These are phyloP conservation scores for Pachliopta kotzebuea DNA, from an alignment of 2,888 invertebrate genomes.

Conservation along the genomic window DNA sequence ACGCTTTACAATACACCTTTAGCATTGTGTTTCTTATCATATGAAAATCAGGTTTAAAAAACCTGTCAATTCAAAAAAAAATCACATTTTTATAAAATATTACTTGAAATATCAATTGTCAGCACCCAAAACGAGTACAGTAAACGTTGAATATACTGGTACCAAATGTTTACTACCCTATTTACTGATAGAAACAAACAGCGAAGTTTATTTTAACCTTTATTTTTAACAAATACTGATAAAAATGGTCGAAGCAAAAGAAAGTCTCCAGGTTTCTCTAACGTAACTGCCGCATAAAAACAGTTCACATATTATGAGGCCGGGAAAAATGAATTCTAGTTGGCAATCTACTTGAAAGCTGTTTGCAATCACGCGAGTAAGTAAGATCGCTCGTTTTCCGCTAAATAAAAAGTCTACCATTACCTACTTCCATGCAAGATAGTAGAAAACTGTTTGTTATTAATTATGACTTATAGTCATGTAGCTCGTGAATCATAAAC, in stretches of 20 bases:
- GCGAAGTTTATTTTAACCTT: conserved; percentile 3
- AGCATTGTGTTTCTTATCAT: too few relatives aligned
- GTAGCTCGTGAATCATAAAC: too few relatives aligned
- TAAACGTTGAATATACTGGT: too few relatives aligned
- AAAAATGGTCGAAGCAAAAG: conserved; percentile 9
- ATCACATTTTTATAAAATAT: too few relatives aligned
- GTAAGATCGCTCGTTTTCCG: conserved; percentile 35
- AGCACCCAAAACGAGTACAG: too few relatives aligned
- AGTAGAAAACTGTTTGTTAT: conserved; percentile 3
- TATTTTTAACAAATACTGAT: conserved; percentile 7
- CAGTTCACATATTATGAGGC: conserved; percentile 29
- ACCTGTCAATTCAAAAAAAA: too few relatives aligned
- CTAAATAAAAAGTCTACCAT: conserved; percentile 34
- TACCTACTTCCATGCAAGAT: conserved; percentile 17
- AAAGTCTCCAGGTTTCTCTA: conserved; percentile 12
- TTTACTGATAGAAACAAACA: not conserved
- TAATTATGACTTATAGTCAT: not conserved
- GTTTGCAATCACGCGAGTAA: conserved; percentile 38
- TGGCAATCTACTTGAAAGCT: conserved; percentile 43
- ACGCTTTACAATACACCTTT: too few relatives aligned
- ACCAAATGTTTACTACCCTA: not conserved
- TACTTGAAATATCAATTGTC: too few relatives aligned
- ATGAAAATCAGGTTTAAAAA: too few relatives aligned
- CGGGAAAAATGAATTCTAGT: conserved; percentile 34
- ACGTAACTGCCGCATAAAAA: conserved; percentile 27